phyloP scores from a whole-genome alignment of 2,113 vertebrate genomes.

The Edolisoma coerulescens region DNA sequence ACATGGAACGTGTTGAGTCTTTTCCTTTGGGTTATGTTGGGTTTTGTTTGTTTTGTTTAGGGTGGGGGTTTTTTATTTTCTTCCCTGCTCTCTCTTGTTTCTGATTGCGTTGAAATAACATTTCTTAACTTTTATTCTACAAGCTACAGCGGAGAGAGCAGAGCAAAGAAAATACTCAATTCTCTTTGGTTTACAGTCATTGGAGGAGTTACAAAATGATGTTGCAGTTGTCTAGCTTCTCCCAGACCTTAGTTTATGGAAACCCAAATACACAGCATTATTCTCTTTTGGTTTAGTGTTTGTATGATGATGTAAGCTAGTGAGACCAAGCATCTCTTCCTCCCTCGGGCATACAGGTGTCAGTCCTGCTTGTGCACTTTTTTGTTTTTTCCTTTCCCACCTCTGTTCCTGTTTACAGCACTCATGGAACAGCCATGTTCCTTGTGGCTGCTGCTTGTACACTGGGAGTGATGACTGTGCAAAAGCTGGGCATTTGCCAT shows the following conservation, averaged over 20 bases:
- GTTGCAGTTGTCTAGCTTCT: slow-evolving; percentile 36
- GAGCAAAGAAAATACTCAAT: background rate
- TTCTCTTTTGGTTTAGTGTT: slow-evolving; percentile 22
- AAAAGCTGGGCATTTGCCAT: background rate
- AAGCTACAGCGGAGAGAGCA: slow-evolving; percentile 1
- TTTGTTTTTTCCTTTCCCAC: background rate
- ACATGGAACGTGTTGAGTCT: background rate
- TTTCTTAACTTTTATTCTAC: background rate
- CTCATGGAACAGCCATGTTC: background rate
- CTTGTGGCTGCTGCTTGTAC: background rate
- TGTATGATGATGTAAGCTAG: background rate
- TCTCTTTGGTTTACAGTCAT: slow-evolving; percentile 44
- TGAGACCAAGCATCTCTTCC: background rate
- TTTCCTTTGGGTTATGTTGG: background rate
- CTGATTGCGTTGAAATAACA: background rate
- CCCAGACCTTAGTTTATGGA: slow-evolving; percentile 28
- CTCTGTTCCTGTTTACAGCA: background rate
- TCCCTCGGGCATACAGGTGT: background rate
- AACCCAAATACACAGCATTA: slow-evolving; percentile 26
- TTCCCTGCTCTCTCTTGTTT: background rate
- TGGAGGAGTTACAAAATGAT: slow-evolving; percentile 36
- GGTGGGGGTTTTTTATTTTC: background rate
- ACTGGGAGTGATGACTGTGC: background rate
- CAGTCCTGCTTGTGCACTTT: background rate
- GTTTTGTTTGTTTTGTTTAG: background rate